Conservation (phyloP, 2,113 vertebrate species). For the Bungarus multicinctus region DNA sequence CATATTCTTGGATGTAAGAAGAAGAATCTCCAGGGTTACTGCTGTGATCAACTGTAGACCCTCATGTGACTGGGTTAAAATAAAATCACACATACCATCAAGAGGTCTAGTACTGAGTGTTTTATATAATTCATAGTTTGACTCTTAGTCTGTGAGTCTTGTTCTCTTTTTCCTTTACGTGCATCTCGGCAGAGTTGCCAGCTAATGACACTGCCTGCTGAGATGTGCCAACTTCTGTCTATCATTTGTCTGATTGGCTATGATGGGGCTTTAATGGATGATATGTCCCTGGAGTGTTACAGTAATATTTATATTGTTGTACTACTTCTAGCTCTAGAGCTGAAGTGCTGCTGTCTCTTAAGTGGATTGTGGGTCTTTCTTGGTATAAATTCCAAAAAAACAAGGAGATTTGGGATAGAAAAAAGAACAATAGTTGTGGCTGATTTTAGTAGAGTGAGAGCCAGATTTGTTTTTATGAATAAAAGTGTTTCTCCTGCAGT, state of each 20-base stretch:
- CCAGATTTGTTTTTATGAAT: not conserved
- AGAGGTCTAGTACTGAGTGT: not conserved
- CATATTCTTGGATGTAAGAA: not conserved
- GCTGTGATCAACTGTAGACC: no score
- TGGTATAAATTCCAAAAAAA: not conserved
- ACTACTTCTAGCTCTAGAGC: not conserved
- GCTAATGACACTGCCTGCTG: not conserved
- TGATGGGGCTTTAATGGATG: not conserved
- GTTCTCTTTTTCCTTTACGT: rapidly evolving
- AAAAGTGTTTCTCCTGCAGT: not conserved
- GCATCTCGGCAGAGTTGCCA: not conserved
- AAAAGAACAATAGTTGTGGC: not conserved
- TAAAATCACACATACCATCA: not conserved
- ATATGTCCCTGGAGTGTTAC: not conserved
- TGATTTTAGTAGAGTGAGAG: not conserved
- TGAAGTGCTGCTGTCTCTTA: not conserved
- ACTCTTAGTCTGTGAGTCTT: not conserved
- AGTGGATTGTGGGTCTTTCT: not conserved
- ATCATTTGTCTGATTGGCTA: conserved; percentile 6
- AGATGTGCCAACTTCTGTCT: conserved; percentile 1
- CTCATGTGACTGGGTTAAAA: not conserved
- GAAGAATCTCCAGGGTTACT: not conserved
- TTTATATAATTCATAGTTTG: not conserved
- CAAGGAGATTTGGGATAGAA: not conserved
- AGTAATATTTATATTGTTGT: not conserved